Evolutionary conservation across 53 echinoderm and acorn worm genomes (phyloP).

Genomic region (Echinometra lucunter): DNA sequence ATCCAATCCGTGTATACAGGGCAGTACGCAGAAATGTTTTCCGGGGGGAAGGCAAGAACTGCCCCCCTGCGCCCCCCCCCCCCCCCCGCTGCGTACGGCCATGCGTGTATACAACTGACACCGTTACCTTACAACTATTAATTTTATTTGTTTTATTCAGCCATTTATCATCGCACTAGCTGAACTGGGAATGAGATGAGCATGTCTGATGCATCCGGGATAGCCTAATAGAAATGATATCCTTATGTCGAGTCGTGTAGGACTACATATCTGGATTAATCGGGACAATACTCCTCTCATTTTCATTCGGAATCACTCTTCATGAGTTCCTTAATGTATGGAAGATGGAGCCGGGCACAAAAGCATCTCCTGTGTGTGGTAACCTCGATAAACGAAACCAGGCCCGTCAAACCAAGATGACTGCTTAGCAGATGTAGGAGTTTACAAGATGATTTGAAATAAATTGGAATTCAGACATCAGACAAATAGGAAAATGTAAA

Average conservation of each 20-base stretch:
- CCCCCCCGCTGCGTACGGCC: too few relatives aligned
- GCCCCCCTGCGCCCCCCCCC: too few relatives aligned
- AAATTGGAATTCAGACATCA: neutral
- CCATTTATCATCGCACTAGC: neutral
- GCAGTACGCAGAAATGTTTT: too few relatives aligned
- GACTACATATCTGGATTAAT: neutral
- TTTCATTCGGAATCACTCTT: neutral
- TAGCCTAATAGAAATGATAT: neutral
- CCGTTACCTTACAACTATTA: neutral
- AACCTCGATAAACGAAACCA: conserved; percentile 5
- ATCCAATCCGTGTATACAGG: too few relatives aligned
- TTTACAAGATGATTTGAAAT: conserved; percentile 2
- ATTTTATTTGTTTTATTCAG: neutral
- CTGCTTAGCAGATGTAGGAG: neutral
- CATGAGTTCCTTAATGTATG: neutral
- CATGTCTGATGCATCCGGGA: neutral
- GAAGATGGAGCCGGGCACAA: neutral
- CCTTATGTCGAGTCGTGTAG: neutral
- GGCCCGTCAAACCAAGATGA: neutral
- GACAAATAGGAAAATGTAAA: neutral
- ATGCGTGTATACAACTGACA: too few relatives aligned
- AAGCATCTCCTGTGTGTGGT: neutral
- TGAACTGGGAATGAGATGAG: neutral
- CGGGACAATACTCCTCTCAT: neutral
- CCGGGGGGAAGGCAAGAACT: too few relatives aligned